Base-by-base conservation (phyloP, 30 jellyfish, hydroid and myxozoan species). In the Aurelia aurita complex sp. Pacific region DNA sequence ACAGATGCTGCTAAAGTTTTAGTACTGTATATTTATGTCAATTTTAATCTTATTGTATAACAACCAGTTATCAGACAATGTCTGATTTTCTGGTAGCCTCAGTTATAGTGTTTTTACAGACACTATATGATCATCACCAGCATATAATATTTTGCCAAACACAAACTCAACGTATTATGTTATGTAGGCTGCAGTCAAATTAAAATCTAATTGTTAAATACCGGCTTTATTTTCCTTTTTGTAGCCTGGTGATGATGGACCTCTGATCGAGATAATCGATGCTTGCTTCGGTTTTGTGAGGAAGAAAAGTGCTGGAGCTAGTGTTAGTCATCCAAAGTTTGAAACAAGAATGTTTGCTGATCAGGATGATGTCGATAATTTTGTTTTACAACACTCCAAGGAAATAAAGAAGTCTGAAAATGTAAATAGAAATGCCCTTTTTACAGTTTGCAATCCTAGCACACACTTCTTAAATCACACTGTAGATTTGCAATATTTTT, bases 221-320 rank as follows among this genome's bases (percentile, higher is more conserved):
- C 6, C 18, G 52, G 11, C 11, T 4, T 1, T 19, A 7, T n/a
- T 66, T 3, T 38, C 1, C 13, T 10, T 63, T 38, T 59, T 61
- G n/a, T 33, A 79, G 88, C 88, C 88, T 34, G 69, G 79, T 33
- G 67, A 34, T 4, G 18, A 8, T 42, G 88, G 88, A 61, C 8
- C 88, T 33, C 70, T 79, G 10, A 79, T 79, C 13, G 88, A 79
- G 50, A 79, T 35, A 11, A 79, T 79, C 1, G 88, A 79, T 79
- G 88, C 88, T 6, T 79, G 88, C 29, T 79, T 79, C 64, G 79
- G 88, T 4, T 79, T 79, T 63, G 79, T 64, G 35, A 63, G 88
- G 52, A 79, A 79, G 34, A 79, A 79, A 59, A 61, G 79, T 79
- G 88, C 88, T 29, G 88, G 88, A 2, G 3, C 59, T 9, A 79